These are phyloP conservation scores for Atopsyche davidsoni DNA, from an alignment of 1,140 invertebrate species.

Conservation along the genomic window DNA sequence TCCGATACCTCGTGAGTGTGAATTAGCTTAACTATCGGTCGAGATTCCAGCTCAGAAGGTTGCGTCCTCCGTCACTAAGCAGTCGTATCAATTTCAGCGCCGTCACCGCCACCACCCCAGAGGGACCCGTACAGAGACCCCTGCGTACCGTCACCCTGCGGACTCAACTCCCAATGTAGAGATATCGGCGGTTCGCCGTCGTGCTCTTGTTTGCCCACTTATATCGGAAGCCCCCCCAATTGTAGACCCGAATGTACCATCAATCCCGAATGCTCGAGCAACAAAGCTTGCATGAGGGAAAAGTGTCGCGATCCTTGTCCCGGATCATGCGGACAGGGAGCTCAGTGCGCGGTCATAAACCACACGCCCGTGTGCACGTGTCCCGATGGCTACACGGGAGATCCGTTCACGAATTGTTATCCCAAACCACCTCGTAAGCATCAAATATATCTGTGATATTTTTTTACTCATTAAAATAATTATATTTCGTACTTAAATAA, in stretches of 20 bases:
- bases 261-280: slow-evolving; percentile 65
- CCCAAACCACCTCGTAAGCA: slow-evolving; percentile 33
- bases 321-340: slow-evolving; percentile 68
- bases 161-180: slow-evolving; percentile 64
- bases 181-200: slow-evolving; percentile 57
- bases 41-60: slow-evolving; percentile 30
- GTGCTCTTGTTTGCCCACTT: slow-evolving; percentile 61
- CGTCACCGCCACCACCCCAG: slow-evolving; percentile 34
- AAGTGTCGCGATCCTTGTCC: slow-evolving; percentile 72
- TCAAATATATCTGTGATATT: neutral
- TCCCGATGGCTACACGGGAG: slow-evolving; percentile 58
- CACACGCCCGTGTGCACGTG: slow-evolving; percentile 70
- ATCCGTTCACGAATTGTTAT: slow-evolving; percentile 59
- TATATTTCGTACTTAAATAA: neutral
- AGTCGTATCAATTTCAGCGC: slow-evolving; percentile 40
- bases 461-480: neutral
- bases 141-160: slow-evolving; percentile 67
- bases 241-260: slow-evolving; percentile 68
- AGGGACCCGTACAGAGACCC: slow-evolving; percentile 42
- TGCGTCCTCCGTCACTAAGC: slow-evolving; percentile 28
- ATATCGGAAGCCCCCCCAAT: slow-evolving; percentile 65
- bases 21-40: slow-evolving; percentile 64
- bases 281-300: slow-evolving; percentile 65
- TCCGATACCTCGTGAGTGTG: slow-evolving; percentile 57
- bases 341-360: slow-evolving; percentile 67